Evolutionary conservation across 1,140 invertebrate genomes (phyloP).

Genomic region (Nautilus pompilius): DNA sequence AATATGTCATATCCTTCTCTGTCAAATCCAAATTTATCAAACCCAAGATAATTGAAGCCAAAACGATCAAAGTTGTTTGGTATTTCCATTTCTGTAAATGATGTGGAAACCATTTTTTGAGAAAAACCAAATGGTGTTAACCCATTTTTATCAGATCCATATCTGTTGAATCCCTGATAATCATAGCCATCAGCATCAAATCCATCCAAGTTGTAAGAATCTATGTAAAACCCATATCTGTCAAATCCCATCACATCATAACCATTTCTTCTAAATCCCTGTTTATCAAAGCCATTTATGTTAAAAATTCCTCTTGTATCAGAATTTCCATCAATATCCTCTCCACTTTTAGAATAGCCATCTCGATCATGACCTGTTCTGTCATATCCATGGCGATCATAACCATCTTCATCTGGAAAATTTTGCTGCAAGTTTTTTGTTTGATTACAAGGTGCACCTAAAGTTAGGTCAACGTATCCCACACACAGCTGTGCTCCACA

Average conservation of each 20-base stretch:
- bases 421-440: slow-evolving; percentile 16
- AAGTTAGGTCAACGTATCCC: slow-evolving; percentile 31
- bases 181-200: slow-evolving; percentile 37
- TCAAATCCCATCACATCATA: slow-evolving; percentile 38
- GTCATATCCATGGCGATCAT: slow-evolving; percentile 38
- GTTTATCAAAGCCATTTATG: slow-evolving; percentile 27
- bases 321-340: slow-evolving; percentile 22
- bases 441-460: slow-evolving; percentile 30
- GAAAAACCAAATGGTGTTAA: slow-evolving; percentile 29
- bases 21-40: slow-evolving; percentile 37
- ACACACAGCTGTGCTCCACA: slow-evolving; percentile 37
- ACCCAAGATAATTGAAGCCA: slow-evolving; percentile 41
- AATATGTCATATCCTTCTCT: slow-evolving; percentile 40
- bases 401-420: slow-evolving; percentile 31
- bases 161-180: slow-evolving; percentile 37
- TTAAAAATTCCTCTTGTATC: slow-evolving; percentile 30
- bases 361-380: slow-evolving; percentile 32
- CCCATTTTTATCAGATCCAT: slow-evolving; percentile 36
- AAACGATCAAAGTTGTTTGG: slow-evolving; percentile 25
- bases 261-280: slow-evolving; percentile 33
- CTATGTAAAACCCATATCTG: slow-evolving; percentile 31
- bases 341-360: slow-evolving; percentile 27
- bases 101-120: slow-evolving; percentile 25
- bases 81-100: slow-evolving; percentile 18
- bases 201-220: slow-evolving; percentile 40